Evolutionary conservation across 2,113 vertebrate genomes (phyloP).

Genomic region (Ptyas mucosa): DNA sequence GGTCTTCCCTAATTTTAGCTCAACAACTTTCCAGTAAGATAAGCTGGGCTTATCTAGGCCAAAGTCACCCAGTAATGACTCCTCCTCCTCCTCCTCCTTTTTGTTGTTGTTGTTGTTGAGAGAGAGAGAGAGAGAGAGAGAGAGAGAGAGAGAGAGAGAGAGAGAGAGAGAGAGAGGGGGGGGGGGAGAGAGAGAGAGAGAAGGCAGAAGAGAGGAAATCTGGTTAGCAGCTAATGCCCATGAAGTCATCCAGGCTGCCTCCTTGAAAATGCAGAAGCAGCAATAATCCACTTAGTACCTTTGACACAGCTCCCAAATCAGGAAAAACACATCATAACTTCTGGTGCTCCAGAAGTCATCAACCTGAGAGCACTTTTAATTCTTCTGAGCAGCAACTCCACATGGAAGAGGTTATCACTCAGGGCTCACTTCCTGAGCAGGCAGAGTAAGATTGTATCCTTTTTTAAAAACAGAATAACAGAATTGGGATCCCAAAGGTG

Average conservation of each 20-base stretch:
- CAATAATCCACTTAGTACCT: slow-evolving; percentile 14
- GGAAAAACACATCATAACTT: background rate
- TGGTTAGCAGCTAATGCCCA: background rate
- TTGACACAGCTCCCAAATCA: background rate
- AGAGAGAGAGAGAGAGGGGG: no score
- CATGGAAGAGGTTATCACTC: background rate
- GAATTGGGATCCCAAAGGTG: no score
- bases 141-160: no score
- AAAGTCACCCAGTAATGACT: background rate
- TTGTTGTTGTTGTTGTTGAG: background rate
- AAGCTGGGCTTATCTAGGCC: background rate
- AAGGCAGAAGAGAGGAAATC: background rate
- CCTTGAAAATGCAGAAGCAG: background rate
- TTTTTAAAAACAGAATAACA: no score
- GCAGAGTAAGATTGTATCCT: background rate
- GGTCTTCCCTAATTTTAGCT: background rate
- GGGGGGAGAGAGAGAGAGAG: no score
- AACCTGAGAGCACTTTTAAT: background rate
- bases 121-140: no score
- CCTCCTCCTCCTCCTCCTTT: background rate
- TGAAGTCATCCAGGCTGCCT: slow-evolving; percentile 4
- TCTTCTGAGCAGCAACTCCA: background rate
- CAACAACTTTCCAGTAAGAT: background rate
- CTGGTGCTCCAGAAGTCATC: background rate
- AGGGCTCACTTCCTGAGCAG: background rate